Evolutionary conservation across 1,140 invertebrate genomes (phyloP).

Genomic region (Lerema accius): DNA sequence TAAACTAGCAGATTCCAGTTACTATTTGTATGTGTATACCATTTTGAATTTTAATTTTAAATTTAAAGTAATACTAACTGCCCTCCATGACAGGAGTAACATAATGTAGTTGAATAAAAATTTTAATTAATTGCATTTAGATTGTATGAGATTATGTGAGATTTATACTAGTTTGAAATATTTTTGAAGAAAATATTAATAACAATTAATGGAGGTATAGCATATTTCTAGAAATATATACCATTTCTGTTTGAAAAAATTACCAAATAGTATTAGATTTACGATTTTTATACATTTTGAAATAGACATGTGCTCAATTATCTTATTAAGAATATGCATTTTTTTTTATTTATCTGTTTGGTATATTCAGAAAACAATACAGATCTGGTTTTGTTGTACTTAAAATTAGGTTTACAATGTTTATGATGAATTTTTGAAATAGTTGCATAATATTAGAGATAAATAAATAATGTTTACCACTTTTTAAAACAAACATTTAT

Average conservation of each 20-base stretch:
- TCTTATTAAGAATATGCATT: conserved; percentile 22
- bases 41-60: conserved; percentile 9
- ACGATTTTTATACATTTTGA: conserved; percentile 21
- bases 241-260: conserved; percentile 15
- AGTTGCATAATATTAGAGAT: not conserved
- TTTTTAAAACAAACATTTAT: too few species aligned
- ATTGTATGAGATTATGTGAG: conserved; percentile 25
- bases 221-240: not conserved
- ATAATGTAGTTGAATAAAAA: conserved; percentile 14
- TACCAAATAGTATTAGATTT: conserved; percentile 25
- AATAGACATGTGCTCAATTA: conserved; percentile 25
- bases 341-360: conserved; percentile 1
- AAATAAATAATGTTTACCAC: not conserved
- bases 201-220: not conserved
- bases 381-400: conserved; percentile 27
- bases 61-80: not conserved
- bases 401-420: conserved; percentile 9
- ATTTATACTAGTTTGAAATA: conserved; percentile 22
- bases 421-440: conserved; percentile 1
- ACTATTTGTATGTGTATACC: not conserved
- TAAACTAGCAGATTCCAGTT: too few species aligned
- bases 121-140: conserved; percentile 19
- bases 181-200: not conserved
- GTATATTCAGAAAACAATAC: not conserved
- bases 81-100: conserved; percentile 14